phyloP scores from a whole-genome alignment of 2,888 invertebrate genomes.

The Protonemura montana region DNA sequence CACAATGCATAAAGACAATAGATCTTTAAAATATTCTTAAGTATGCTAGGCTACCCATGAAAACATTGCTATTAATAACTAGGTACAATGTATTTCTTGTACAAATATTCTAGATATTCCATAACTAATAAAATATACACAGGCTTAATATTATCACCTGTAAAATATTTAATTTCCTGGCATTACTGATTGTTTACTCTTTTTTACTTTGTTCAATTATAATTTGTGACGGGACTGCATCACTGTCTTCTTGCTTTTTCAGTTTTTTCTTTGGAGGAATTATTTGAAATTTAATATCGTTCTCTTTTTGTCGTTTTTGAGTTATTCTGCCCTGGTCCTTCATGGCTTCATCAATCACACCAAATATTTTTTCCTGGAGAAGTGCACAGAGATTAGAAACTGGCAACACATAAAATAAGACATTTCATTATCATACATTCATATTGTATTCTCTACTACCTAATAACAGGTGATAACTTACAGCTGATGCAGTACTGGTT shows the following conservation, averaged over 20 bases:
- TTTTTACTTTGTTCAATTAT: not conserved
- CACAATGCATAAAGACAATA: not conserved
- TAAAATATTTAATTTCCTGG: no score
- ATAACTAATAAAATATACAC: not conserved
- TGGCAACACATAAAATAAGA: constrained; percentile 16
- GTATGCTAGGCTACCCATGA: no score
- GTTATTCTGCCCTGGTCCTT: constrained; percentile 63
- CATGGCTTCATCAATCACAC: constrained; percentile 56
- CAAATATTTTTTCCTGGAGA: constrained; percentile 67
- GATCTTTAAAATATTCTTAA: not conserved
- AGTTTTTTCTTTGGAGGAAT: constrained; percentile 61
- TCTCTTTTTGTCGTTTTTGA: constrained; percentile 70
- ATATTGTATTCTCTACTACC: no score
- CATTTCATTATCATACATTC: no score
- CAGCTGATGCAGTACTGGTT: constrained; percentile 57
- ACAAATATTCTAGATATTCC: not conserved
- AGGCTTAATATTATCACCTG: no score
- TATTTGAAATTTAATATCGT: constrained; percentile 69
- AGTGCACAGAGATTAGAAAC: constrained; percentile 44
- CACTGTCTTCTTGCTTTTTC: not conserved
- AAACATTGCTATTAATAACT: not conserved
- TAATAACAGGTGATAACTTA: constrained; percentile 52
- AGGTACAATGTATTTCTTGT: not conserved
- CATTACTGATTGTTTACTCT: not conserved
- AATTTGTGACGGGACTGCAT: constrained; percentile 2